Base-by-base conservation (phyloP, 1,140 invertebrate species). In the Nebria ingens region DNA sequence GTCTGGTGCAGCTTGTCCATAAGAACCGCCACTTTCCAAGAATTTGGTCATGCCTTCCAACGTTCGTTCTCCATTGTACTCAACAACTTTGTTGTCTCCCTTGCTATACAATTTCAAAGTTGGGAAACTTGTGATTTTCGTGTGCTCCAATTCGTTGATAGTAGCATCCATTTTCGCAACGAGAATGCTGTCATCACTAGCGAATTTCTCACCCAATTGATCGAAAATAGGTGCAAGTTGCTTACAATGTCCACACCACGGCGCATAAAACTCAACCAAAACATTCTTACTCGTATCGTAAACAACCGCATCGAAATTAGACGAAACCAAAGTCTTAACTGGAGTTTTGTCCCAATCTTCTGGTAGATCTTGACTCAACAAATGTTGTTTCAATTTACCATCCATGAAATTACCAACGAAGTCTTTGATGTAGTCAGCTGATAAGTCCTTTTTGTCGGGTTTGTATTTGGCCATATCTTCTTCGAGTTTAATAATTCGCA, bases 381-480 rank as follows among this genome's bases (percentile, higher is more conserved):
- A 76, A 72, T 98, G 95, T 71, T 87, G 89, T 75, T 97, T 97
- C 61, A 98, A 72, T 72, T 91, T 95, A 54, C 93, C 94, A 58
- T 87, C 92, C 51, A 96, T 68, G 78, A 93, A 98, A 25, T 82
- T 80, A 63, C 85, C 76, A 6, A 98, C 86, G 75, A 98, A 99
- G 62, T 82, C 71, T 68, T 83, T 79, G 55, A 99, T 77, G 65
- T 82, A 81, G 60, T 89, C 88, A 25, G 81, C 78, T 20, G 76
- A 79, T 21, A 98, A 74, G 61, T 96, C 93, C 34, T 78, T 69
- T 25, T 74, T 82, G 52, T 85, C 79, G 29, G 97, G 97, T 71
- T 97, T 98, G 79, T 89, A 99, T 75, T 99, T 99, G 65, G 86
- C 84, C 96, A 99, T 98, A 67, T 98, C 95, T 66, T 98, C 91